Evolutionary conservation across 1,140 invertebrate species (phyloP), one percentile per base, ranked within the genome.

Genomic region (Coenobita brevimanus): DNA sequence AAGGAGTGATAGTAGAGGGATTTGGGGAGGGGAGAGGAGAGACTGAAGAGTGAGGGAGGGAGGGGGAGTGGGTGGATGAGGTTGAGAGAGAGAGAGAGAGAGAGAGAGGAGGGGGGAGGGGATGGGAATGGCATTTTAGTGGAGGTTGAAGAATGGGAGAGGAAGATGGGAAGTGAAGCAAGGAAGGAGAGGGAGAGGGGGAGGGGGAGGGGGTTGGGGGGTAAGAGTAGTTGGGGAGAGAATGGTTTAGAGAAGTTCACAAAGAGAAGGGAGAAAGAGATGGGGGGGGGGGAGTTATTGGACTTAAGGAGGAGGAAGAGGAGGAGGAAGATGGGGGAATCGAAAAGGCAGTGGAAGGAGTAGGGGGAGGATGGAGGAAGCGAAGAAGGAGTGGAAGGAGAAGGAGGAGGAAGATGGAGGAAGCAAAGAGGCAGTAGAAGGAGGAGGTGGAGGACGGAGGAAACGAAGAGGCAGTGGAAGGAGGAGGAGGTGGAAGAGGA

Each of bases 11-110:
- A 50, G 6, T 50, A 50, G 6, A 50, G 6, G 46, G 17, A 8
- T 50, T 6, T 67, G 64, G 4, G n/a, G 64, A 33, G n/a, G 64
- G 64, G 64, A 33, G 8, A 6, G n/a, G n/a, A 33, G 6, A 24
- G 64, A 24, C 30, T 8, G 64, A 67, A 67, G 64, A 67, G 64
- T 8, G 64, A 67, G 64, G n/a, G 64, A 67, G 64, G 30, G 64
- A 67, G 64, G n/a, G 64, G 30, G 64, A 67, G 64, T 24, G 64
- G 30, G 64, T 13, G 54, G n/a, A n/a, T 13, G 54, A 57, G 54
- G n/a, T 10, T 13, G 54, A 57, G 64, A 10, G 6, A 24, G 64
- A 67, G 64, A 24, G 64, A 67, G n/a, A 24, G 64, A 67, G 64
- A 24, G 6, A 67, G 64, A 67, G 64, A 6, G 64, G 64, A 67